Base-by-base conservation (phyloP, 2,113 vertebrate species). In the Neofelis nebulosa region DNA sequence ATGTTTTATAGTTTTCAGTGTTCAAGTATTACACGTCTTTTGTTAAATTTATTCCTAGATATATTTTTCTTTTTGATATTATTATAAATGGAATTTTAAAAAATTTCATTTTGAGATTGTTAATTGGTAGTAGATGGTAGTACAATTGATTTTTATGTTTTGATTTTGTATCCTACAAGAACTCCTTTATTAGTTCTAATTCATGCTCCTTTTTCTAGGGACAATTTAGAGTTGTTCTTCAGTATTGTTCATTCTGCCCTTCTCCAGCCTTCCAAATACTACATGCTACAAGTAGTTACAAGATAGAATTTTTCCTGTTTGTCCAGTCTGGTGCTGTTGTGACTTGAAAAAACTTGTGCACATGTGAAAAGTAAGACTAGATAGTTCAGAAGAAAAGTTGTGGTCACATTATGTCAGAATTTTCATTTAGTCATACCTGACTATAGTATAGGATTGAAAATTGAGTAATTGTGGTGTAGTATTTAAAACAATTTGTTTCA, bases 91-190 rank as follows among this genome's bases (percentile, higher is more conserved):
- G 23, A 85, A 41, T 85, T 78, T 84, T 45, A 38, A 11, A 84
- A 33, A 80, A 80, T 94, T 96, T 92, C 7, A 95, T 66, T 92
- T 96, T 57, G 41, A 80, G 85, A 86, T 81, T 94, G 25, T 82
- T 89, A 31, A 96, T 74, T 92, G 38, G 57, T 69, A n/a, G 9
- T 31, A 0, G 48, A 65, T 91, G 69, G 15, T 81, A 82, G 21
- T 82, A 50, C 63, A 83, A 0, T 48, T 79, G 68, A 87, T 93
- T 93, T 96, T 91, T 97, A 27, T 71, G 65, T 94, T 63, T 90
- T 95, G 57, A 69, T 96, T 57, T 86, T 93, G 4, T 81, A 84
- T 95, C 50, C 52, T 86, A 10, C 5, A 95, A 27, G 76, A 94
- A 63, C 71, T 66, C 13, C 19, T 79, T 36, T 92, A 65, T 78